These are phyloP conservation scores for Mimas tiliae DNA, from an alignment of 2,888 invertebrate genomes.

Conservation along the genomic window DNA sequence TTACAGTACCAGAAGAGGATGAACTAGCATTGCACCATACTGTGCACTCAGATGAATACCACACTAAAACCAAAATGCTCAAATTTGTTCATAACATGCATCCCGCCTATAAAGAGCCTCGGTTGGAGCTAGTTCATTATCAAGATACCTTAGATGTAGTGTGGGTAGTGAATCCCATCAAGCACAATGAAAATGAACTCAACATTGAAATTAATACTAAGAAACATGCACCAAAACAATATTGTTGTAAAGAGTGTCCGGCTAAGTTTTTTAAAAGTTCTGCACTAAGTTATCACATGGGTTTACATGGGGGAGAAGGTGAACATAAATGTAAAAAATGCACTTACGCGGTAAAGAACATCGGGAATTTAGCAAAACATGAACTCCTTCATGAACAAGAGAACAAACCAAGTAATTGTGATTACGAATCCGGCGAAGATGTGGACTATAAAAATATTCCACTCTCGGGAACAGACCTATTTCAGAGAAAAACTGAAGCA, in stretches of 20 bases:
- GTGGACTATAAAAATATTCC: constrained; percentile 83
- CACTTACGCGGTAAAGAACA: constrained; percentile 88
- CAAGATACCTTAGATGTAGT: constrained; percentile 58
- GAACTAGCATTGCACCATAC: constrained; percentile 88
- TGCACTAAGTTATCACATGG: constrained; percentile 88
- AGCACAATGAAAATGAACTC: constrained; percentile 50
- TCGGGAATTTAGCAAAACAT: constrained; percentile 88
- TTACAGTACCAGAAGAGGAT: constrained; percentile 88
- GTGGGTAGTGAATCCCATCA: constrained; percentile 76
- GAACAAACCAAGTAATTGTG: constrained; percentile 59
- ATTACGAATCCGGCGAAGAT: constrained; percentile 81
- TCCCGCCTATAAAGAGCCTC: constrained; percentile 87
- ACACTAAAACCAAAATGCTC: constrained; percentile 89
- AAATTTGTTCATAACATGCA: constrained; percentile 87
- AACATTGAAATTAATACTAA: constrained; percentile 49
- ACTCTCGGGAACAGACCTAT: constrained; percentile 87
- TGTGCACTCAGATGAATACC: constrained; percentile 92
- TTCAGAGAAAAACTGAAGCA: constrained; percentile 86
- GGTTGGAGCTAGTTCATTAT: constrained; percentile 73
- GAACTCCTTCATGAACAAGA: constrained; percentile 82
- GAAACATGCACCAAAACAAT: constrained; percentile 69
- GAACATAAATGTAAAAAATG: constrained; percentile 89
- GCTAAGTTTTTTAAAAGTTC: constrained; percentile 90
- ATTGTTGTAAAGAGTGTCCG: constrained; percentile 87
- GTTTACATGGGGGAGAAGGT: constrained; percentile 87